These are phyloP conservation scores for Elachura formosa DNA, from an alignment of 2,113 vertebrate species.

Conservation along the genomic window DNA sequence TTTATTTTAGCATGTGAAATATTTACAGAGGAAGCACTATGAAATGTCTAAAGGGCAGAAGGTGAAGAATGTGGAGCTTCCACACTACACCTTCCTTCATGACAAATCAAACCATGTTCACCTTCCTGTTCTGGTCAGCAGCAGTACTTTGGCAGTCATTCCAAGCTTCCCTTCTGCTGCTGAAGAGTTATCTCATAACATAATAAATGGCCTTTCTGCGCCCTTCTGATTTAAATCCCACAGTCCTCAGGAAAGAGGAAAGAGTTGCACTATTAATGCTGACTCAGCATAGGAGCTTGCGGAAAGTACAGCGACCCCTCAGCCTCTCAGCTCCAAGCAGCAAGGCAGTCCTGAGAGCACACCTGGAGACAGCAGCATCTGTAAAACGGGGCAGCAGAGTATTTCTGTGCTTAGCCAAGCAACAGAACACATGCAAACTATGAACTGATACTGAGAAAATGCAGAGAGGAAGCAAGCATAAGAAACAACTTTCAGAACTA, in stretches of 20 bases:
- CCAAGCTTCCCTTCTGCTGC: not conserved
- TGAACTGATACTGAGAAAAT: not conserved
- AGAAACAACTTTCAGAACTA: not conserved
- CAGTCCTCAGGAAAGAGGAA: not conserved
- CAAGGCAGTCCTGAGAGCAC: not conserved
- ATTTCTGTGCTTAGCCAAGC: not conserved
- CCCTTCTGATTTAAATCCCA: not conserved
- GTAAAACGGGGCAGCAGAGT: not conserved
- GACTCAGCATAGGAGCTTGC: accelerated
- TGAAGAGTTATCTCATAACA: not conserved
- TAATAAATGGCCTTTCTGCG: not conserved
- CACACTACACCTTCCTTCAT: not conserved
- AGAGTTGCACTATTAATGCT: too few relatives aligned
- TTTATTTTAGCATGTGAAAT: not conserved
- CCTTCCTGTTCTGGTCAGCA: not conserved
- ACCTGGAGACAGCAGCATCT: not conserved
- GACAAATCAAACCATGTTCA: not conserved
- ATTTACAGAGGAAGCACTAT: not conserved
- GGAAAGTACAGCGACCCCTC: not conserved
- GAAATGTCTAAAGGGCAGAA: not conserved
- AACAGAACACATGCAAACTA: not conserved
- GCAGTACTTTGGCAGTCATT: not conserved
- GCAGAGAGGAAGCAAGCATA: not conserved
- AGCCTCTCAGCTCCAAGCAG: accelerated
- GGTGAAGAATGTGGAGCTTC: not conserved